phyloP scores from a whole-genome alignment of 2,113 vertebrate genomes.

The Colistium nudipinnis region DNA sequence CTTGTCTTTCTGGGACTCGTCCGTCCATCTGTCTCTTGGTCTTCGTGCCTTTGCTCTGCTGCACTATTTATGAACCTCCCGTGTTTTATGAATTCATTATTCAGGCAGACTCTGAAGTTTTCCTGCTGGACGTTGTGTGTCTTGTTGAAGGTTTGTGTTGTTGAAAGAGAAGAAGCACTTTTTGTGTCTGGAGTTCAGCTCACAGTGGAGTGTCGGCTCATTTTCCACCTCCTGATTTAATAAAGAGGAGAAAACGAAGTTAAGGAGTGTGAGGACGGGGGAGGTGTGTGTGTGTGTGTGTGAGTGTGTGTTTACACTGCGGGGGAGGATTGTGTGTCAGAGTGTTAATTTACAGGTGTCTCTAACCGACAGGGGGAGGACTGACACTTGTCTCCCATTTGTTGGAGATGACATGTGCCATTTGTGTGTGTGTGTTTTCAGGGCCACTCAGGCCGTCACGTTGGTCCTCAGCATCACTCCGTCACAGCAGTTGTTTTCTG shows the following conservation, averaged over 20 bases:
- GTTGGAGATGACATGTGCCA: conserved; percentile 11
- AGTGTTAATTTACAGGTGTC: conserved; percentile 10
- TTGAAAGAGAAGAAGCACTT: not conserved
- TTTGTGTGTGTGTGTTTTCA: conserved; percentile 18
- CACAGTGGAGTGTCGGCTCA: conserved; percentile 46
- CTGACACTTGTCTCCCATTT: conserved; percentile 6
- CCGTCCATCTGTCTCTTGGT: conserved; percentile 2
- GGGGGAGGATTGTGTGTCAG: not conserved
- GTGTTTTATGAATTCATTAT: conserved; percentile 51
- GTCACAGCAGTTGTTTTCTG: conserved; percentile 44
- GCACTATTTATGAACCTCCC: conserved; percentile 41
- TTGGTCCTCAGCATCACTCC: conserved; percentile 21
- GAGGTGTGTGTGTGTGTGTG: not conserved
- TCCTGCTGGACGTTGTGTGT: not conserved
- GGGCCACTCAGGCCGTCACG: conserved; percentile 44
- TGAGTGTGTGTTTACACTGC: not conserved
- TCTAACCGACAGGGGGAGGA: not conserved
- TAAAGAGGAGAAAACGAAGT: conserved; percentile 47
- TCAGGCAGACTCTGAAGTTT: not conserved
- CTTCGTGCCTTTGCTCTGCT: conserved; percentile 22
- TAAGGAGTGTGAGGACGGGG: conserved; percentile 6
- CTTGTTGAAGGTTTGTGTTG: not conserved
- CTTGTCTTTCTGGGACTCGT: conserved; percentile 1
- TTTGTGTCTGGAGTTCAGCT: conserved; percentile 45
- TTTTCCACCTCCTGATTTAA: conserved; percentile 57